A percentile compares a stretch with the other conserved stretches of the same genome.
Conservation (phyloP, 2,888 invertebrate species). For the Hydrotaea cyrtoneurina region DNA sequence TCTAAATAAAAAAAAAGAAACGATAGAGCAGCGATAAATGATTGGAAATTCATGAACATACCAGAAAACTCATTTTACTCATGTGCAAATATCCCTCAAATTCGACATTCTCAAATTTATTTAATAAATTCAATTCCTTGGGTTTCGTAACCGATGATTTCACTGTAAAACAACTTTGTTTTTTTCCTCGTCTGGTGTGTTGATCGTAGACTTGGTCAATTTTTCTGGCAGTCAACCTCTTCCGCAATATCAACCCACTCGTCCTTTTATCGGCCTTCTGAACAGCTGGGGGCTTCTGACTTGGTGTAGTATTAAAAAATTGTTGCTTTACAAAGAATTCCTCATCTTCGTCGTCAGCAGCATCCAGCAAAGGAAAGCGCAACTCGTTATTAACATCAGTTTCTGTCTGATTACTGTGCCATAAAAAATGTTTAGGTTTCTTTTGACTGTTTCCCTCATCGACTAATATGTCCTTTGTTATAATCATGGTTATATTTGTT, state of each 20-base stretch:
- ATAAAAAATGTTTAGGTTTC: constrained; percentile 49
- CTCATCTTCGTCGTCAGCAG: constrained; percentile 74
- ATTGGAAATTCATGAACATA: constrained; percentile 61
- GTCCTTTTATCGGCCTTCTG: background rate
- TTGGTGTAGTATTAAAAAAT: background rate
- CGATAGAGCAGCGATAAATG: background rate
- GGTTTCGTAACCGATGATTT: constrained; percentile 1
- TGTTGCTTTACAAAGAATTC: constrained; percentile 69
- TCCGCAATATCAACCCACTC: background rate
- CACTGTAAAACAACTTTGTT: too few relatives aligned
- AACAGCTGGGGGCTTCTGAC: background rate
- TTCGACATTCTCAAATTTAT: constrained; percentile 73
- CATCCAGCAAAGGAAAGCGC: constrained; percentile 70
- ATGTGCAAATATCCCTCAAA: constrained; percentile 77
- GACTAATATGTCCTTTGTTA: constrained; percentile 77
- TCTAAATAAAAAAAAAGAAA: constrained; percentile 43
- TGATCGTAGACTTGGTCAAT: background rate
- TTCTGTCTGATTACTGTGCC: constrained; percentile 37
- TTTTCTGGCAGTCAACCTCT: constrained; percentile 1
- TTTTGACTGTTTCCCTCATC: constrained; percentile 72
- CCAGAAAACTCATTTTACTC: constrained; percentile 76
- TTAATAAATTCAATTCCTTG: constrained; percentile 75
- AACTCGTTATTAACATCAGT: constrained; percentile 16
- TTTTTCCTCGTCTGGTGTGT: background rate
- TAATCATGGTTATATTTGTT: constrained; percentile 78